Percentiles rank a stretch among this genome's conserved stretches.
Evolutionary conservation across 2,888 invertebrate species (phyloP).

Genomic region (Heteropelma amictum): DNA sequence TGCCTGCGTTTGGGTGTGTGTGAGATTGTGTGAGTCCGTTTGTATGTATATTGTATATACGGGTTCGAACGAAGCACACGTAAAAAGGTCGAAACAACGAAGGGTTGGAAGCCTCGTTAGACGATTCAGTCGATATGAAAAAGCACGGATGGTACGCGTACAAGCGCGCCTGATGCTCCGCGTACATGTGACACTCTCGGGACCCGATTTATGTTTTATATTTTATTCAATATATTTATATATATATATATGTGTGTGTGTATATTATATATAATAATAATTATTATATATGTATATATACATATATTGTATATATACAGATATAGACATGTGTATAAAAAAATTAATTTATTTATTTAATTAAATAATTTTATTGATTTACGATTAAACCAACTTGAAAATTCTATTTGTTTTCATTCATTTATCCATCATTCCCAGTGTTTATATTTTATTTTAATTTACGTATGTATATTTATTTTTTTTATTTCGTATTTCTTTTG

Average conservation of each 20-base stretch:
- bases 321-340: constrained; percentile 67
- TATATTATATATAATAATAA: constrained; percentile 3
- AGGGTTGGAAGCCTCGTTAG: constrained; percentile 53
- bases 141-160: constrained; percentile 3
- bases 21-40: too few species aligned
- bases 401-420: constrained; percentile 52
- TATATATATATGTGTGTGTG: constrained; percentile 52
- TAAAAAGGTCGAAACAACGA: constrained; percentile 11
- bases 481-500: constrained; percentile 22
- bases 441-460: constrained; percentile 49
- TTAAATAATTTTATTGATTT: constrained; percentile 78
- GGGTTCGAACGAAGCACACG: constrained; percentile 19
- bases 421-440: constrained; percentile 21
- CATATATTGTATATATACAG: too few species aligned
- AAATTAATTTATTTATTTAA: constrained; percentile 78
- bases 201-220: constrained; percentile 77
- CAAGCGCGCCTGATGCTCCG: constrained; percentile 67
- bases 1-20: too few species aligned
- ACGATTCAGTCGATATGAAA: constrained; percentile 47
- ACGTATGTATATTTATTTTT: constrained; percentile 42
- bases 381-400: constrained; percentile 75
- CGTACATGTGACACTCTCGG: constrained; percentile 68
- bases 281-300: constrained; percentile 59
- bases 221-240: constrained; percentile 71
- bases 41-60: too few species aligned